Evolutionary conservation across 2,113 vertebrate species (phyloP).

Genomic region (Hippopotamus amphibius): DNA sequence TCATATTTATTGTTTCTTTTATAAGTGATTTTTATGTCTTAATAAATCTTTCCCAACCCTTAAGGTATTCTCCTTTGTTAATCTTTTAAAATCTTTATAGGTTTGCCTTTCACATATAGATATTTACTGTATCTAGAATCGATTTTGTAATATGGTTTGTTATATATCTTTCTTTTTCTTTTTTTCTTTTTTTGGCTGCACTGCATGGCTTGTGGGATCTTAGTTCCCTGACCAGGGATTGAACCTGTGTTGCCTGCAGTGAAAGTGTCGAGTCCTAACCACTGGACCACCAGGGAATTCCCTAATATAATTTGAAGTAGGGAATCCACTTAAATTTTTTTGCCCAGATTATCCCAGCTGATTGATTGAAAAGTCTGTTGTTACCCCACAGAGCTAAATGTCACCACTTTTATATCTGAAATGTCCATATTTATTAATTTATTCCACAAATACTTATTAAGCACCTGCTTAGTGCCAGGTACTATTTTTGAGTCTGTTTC

Average conservation of each 20-base stretch:
- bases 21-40: neutral
- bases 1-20: neutral
- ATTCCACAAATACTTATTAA: neutral
- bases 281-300: no score
- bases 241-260: no score
- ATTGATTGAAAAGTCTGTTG: neutral
- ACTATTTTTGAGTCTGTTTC: neutral
- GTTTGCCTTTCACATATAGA: neutral
- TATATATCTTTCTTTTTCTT: no score
- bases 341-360: neutral
- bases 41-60: neutral
- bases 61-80: neutral
- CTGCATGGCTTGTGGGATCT: no score
- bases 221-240: no score
- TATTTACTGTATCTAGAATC: neutral
- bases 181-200: no score
- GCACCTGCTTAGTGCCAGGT: neutral
- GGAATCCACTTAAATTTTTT: neutral
- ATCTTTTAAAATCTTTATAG: neutral
- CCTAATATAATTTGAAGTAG: neutral
- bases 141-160: neutral
- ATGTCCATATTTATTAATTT: neutral
- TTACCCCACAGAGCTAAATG: neutral
- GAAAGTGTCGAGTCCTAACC: no score
- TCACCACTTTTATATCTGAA: neutral